A percentile compares a stretch with the other conserved stretches of the same genome.
phyloP scores from a whole-genome alignment of 2,113 vertebrate genomes.

The Progne subis region DNA sequence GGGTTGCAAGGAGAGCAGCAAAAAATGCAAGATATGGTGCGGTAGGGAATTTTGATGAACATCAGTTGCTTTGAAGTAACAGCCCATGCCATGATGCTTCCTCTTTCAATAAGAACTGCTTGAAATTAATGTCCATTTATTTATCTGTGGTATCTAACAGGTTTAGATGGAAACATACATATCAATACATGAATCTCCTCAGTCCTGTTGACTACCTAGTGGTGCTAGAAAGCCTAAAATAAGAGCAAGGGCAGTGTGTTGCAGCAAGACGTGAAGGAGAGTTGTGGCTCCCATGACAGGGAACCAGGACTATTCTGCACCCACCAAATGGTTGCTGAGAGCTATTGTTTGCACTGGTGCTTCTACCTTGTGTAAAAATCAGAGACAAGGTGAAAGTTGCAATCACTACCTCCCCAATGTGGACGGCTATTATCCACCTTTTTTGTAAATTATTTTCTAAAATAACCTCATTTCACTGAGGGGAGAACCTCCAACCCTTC shows the following conservation, averaged over 20 bases:
- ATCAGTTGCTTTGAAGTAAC: not conserved
- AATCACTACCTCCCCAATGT: not conserved
- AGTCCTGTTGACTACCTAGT: not conserved
- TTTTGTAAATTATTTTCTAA: not conserved
- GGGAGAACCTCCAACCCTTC: not conserved
- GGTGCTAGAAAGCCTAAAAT: not conserved
- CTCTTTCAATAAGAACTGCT: not conserved
- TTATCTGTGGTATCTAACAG: not conserved
- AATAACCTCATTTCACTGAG: not conserved
- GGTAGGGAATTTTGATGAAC: not conserved
- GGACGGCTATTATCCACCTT: not conserved
- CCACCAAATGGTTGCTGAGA: accelerated
- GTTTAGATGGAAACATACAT: not conserved
- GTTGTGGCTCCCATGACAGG: not conserved
- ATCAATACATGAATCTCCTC: not conserved
- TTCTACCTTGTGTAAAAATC: not conserved
- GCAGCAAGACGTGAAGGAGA: not conserved
- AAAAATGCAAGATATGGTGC: not conserved
- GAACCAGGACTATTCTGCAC: not conserved
- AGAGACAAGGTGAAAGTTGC: not conserved
- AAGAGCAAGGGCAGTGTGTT: not conserved
- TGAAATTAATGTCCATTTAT: not conserved
- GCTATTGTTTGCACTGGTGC: not conserved
- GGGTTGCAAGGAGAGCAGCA: not conserved
- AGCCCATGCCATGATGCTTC: not conserved